Evolutionary conservation across 2,888 invertebrate species (phyloP).

Genomic region (Itoplectis maculator): DNA sequence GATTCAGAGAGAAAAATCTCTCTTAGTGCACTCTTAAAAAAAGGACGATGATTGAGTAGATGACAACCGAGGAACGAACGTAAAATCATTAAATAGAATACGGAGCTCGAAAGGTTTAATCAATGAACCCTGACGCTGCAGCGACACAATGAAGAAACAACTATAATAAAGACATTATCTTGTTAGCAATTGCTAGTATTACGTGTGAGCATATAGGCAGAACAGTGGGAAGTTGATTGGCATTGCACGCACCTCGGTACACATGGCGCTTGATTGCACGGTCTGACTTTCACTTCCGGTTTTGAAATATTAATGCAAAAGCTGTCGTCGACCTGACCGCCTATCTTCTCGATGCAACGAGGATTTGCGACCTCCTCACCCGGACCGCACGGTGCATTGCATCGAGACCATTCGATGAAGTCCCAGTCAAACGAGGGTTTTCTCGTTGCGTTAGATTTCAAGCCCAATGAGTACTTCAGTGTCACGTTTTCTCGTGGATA

Average conservation of each 20-base stretch:
- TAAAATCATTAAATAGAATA: not conserved
- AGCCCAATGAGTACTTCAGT: conserved; percentile 74
- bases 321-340: conserved; percentile 85
- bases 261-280: conserved; percentile 85
- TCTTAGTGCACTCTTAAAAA: too few relatives aligned
- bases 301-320: conserved; percentile 76
- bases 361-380: conserved; percentile 84
- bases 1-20: too few relatives aligned
- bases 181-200: conserved; percentile 60
- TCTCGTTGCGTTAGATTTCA: conserved; percentile 81
- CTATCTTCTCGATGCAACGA: conserved; percentile 85
- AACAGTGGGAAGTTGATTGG: conserved; percentile 62
- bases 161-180: conserved; percentile 54
- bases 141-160: not conserved
- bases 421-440: conserved; percentile 85
- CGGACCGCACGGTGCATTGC: conserved; percentile 86
- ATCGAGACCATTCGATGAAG: conserved; percentile 85
- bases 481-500: conserved; percentile 74
- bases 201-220: conserved; percentile 45
- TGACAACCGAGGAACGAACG: too few relatives aligned
- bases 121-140: not conserved
- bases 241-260: conserved; percentile 71
- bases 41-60: too few relatives aligned
- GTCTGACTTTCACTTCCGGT: conserved; percentile 82
- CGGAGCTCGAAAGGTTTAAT: not conserved